Base-by-base conservation (phyloP, 2,797 vertebrate genomes). In the Amniataba percoides region DNA sequence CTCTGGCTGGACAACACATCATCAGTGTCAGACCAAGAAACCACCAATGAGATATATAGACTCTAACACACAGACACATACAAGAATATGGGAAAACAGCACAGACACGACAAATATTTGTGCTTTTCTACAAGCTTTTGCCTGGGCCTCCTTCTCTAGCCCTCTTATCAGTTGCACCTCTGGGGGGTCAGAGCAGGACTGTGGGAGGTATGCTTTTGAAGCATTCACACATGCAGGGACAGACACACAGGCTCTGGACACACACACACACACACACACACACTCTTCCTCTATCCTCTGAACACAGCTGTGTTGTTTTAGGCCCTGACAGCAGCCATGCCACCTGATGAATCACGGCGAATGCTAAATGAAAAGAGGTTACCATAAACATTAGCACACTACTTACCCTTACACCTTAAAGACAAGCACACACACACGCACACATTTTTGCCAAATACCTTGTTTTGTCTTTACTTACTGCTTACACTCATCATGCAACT, bases 221-320 rank as follows among this genome's bases (percentile, higher is more conserved):
- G 90, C 80, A 78, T 55, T 34, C 66, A n/a, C 71, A 74, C 65
- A 52, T n/a, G 21, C 61, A 51, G 2, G 10, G 21, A 76, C 51
- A 67, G 59, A 34, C 63, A 69, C 4, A 62, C 40, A 62, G 48
- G 69, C 48, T 7, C 43, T 48, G 51, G 55, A 70, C 65, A 39
- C 61, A 55, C 39, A 36, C 57, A 14, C n/a, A n/a, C n/a, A n/a
- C 39, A 36, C 56, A 14, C 23, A 4, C 57, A 51, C 31, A 14
- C 0, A 16, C 42, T 64, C 43, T 64, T 55, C 89, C 82, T 77
- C 91, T 91, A 72, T 88, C 77, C 52, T 59, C 74, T 67, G 36
- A 79, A 64, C 74, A 91, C 95, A 96, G 92, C 91, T 97, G 94
- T 91, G 94, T 91, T 94, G 88, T 88, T 95, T 96, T 95, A 96